A percentile compares a stretch with the other conserved stretches of the same genome.
These are phyloP conservation scores for Chorisops tibialis DNA, from an alignment of 2,888 invertebrate genomes.

Conservation along the genomic window DNA sequence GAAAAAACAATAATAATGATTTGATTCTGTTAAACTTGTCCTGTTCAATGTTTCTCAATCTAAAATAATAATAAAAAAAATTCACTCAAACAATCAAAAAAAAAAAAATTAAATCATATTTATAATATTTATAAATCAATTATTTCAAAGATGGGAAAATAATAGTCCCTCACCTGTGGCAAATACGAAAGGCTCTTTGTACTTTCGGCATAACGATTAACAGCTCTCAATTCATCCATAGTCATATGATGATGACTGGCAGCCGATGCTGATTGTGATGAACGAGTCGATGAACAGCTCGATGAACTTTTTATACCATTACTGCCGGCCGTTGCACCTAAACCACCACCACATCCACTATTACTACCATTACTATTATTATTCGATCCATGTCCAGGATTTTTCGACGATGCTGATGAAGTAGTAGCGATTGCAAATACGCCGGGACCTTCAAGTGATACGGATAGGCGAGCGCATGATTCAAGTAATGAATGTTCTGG, in stretches of 20 bases:
- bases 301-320: slow-evolving; percentile 46
- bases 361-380: slow-evolving; percentile 37
- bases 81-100: not conserved
- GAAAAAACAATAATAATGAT: not conserved
- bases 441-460: slow-evolving; percentile 80
- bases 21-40: no score
- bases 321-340: slow-evolving; percentile 34
- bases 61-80: no score
- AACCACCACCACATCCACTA: slow-evolving; percentile 41
- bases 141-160: slow-evolving; percentile 43
- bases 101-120: no score
- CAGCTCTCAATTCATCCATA: slow-evolving; percentile 77
- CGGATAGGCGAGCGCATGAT: slow-evolving; percentile 81
- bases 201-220: slow-evolving; percentile 88
- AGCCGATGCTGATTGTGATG: slow-evolving; percentile 60
- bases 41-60: no score
- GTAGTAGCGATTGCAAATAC: slow-evolving; percentile 66
- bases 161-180: slow-evolving; percentile 72
- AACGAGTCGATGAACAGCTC: slow-evolving; percentile 69
- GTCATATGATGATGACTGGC: slow-evolving; percentile 66
- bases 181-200: slow-evolving; percentile 87
- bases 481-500: slow-evolving; percentile 82
- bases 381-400: slow-evolving; percentile 12
- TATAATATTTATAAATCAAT: no score
- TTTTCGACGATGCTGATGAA: slow-evolving; percentile 55